Base-by-base conservation (phyloP, 2,113 vertebrate genomes). In the Anser brachyrhynchus region DNA sequence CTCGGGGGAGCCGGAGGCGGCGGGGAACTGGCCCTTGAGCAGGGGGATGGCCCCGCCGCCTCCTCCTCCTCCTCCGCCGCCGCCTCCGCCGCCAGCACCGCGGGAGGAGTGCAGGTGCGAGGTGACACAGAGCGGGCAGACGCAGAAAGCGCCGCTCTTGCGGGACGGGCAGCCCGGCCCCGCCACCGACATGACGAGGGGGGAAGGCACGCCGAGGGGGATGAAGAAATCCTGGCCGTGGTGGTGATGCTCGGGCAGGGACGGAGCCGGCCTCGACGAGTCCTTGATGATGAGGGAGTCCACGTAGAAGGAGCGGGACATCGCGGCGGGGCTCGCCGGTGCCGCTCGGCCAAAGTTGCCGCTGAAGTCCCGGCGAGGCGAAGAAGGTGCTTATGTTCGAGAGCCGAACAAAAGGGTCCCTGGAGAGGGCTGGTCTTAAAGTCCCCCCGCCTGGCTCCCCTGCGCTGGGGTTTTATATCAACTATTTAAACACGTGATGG, bases 241-340 rank as follows among this genome's bases (percentile, higher is more conserved):
- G 51, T 99, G 98, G 54, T 99, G 98, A 58, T 98, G 95, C 69
- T 98, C 98, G 4, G 98, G 97, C 85, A 97, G 90, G 54, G 96
- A 82, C 11, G 98, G 98, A 83, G 98, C 97, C 18, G 98, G 98
- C 94, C 99, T 97, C 69, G 98, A 98, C n/a, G 98, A 97, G 87
- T 99, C 99, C 98, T 99, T 99, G 98, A 99, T 98, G 94, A 99
- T 99, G 94, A 99, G 98, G 88, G 99, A 99, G 94, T 99, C 99
- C 35, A 99, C 99, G 95, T 99, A 99, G 97, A 99, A 99, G 84
- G 99, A 99, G 90, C 99, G 99, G 89, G 99, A 99, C 99, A 99
- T 99, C 49, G 51, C 66, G 51, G 69, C 57, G 29, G 51, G 55
- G 64, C 46, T 33, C 16, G 33, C 35, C 37, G 69, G 46, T 21